phyloP scores from a whole-genome alignment of 1,140 invertebrate genomes.

The Rhopalosiphum padi region DNA sequence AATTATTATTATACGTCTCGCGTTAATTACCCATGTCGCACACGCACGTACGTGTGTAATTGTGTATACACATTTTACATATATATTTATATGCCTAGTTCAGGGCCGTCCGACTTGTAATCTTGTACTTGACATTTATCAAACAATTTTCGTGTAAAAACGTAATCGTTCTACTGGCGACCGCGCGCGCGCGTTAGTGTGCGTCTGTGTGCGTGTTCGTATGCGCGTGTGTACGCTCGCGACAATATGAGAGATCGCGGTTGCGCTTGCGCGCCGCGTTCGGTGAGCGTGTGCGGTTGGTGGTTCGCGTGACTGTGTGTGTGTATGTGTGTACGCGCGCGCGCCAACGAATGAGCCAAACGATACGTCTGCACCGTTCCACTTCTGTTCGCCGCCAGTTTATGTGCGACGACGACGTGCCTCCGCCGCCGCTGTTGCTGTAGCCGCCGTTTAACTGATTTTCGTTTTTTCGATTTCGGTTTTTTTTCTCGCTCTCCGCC shows the following conservation, averaged over 20 bases:
- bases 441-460: not conserved
- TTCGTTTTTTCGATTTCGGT: constrained; percentile 23
- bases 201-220: not conserved
- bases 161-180: constrained; percentile 31
- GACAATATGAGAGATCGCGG: not conserved
- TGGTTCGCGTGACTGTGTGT: not conserved
- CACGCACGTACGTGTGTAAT: not conserved
- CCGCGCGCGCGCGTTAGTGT: not conserved
- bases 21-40: not conserved
- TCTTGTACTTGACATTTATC: constrained; percentile 57
- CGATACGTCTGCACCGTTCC: constrained; percentile 14
- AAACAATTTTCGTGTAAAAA: constrained; percentile 49
- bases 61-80: not conserved
- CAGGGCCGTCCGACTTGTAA: constrained; percentile 39
- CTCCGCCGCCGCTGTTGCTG: too few relatives aligned
- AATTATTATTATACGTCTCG: not conserved
- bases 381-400: constrained; percentile 28
- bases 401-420: constrained; percentile 13
- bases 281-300: not conserved
- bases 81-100: constrained; percentile 38
- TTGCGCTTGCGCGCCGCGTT: not conserved
- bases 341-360: not conserved
- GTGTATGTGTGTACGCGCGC: not conserved
- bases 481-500: not conserved
- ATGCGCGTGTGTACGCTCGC: not conserved